These are phyloP conservation scores for Electrophaes corylata DNA, from an alignment of 2,888 invertebrate genomes.

Conservation along the genomic window DNA sequence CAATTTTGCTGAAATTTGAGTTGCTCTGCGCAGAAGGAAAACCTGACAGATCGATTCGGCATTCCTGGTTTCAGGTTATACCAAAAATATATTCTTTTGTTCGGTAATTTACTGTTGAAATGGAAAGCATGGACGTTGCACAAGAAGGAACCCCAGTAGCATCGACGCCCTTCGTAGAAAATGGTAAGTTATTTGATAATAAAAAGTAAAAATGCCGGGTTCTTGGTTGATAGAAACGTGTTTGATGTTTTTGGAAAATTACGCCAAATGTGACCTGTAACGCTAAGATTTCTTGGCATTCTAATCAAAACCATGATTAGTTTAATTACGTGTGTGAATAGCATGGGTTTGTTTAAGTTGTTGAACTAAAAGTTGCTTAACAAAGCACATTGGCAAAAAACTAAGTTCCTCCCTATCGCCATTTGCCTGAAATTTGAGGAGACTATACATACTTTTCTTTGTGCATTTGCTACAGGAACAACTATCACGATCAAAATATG, in stretches of 20 bases:
- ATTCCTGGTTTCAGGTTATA: slow-evolving; percentile 74
- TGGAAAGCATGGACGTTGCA: slow-evolving; percentile 82
- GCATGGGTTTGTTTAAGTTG: not conserved
- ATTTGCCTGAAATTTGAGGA: not conserved
- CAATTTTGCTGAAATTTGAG: slow-evolving; percentile 13
- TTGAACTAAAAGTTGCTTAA: not conserved
- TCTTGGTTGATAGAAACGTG: slow-evolving; percentile 64
- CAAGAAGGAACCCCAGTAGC: slow-evolving; percentile 74
- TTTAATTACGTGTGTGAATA: not conserved
- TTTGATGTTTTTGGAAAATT: slow-evolving; percentile 46
- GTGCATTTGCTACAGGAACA: no score
- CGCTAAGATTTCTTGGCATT: not conserved
- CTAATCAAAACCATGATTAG: not conserved
- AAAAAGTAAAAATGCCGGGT: slow-evolving; percentile 33
- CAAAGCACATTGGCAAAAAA: not conserved
- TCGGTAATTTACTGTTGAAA: slow-evolving; percentile 56
- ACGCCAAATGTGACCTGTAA: not conserved
- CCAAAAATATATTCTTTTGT: slow-evolving; percentile 57
- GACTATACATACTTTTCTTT: no score
- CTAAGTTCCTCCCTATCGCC: not conserved
- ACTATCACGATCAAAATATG: no score
- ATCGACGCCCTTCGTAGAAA: slow-evolving; percentile 72
- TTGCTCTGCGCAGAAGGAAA: slow-evolving; percentile 35
- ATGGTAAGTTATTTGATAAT: slow-evolving; percentile 72
- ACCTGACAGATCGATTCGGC: slow-evolving; percentile 73